Evolutionary conservation across 2,888 invertebrate species (phyloP).

Genomic region (Harpagoxenus sublaevis): DNA sequence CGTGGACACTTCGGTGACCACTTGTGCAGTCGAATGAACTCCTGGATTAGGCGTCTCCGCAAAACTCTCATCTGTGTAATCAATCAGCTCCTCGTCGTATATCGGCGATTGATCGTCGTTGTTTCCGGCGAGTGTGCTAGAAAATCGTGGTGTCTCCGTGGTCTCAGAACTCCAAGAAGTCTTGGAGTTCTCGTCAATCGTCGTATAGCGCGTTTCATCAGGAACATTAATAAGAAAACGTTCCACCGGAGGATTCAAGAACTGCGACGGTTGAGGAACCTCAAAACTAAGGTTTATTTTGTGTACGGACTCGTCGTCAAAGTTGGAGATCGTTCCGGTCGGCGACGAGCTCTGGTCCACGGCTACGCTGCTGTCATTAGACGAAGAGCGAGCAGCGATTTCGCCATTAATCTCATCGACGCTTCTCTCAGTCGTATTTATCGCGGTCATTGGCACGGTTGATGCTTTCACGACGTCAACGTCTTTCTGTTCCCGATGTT

Average conservation of each 20-base stretch:
- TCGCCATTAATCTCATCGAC: not conserved
- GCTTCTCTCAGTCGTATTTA: not conserved
- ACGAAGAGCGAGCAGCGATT: not conserved
- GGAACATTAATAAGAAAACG: conserved; percentile 75
- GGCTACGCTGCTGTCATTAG: not conserved
- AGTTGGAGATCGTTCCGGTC: not conserved
- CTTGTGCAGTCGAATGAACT: not conserved
- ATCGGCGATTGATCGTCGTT: not conserved
- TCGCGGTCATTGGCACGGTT: conserved; percentile 14
- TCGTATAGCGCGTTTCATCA: conserved; percentile 59
- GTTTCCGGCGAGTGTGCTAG: not conserved
- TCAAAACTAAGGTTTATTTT: not conserved
- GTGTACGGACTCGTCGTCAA: not conserved
- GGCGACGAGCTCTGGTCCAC: conserved; percentile 4
- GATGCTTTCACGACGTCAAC: conserved; percentile 21
- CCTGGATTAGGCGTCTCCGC: not conserved
- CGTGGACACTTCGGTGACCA: not conserved
- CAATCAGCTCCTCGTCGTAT: conserved; percentile 12
- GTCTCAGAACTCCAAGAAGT: conserved; percentile 2
- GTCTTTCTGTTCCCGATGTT: conserved; percentile 36
- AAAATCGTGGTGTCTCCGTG: conserved; percentile 43
- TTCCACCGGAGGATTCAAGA: conserved; percentile 67
- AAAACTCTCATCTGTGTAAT: not conserved
- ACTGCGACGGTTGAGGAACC: conserved; percentile 49
- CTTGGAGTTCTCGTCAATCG: conserved; percentile 5